phyloP scores from a whole-genome alignment of 1,140 invertebrate species.

The Ptiloglossa arizonensis region DNA sequence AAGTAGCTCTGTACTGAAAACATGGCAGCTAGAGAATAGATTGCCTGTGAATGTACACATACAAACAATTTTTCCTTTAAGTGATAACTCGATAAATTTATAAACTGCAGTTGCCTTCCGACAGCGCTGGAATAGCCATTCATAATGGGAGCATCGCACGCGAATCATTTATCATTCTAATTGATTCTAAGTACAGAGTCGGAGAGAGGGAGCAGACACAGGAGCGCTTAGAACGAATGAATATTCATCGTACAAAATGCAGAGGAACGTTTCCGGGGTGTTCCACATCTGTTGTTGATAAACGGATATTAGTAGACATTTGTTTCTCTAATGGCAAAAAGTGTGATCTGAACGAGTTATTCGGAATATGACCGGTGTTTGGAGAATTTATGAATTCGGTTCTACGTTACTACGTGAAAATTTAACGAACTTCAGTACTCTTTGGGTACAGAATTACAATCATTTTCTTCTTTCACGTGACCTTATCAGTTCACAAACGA shows the following conservation, averaged over 20 bases:
- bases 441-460: too few relatives aligned
- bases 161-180: slow-evolving; percentile 75
- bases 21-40: neutral
- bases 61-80: slow-evolving; percentile 46
- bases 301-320: slow-evolving; percentile 61
- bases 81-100: slow-evolving; percentile 69
- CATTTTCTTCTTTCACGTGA: too few relatives aligned
- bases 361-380: slow-evolving; percentile 29
- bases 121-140: slow-evolving; percentile 54
- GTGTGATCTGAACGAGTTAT: slow-evolving; percentile 43
- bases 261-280: slow-evolving; percentile 67
- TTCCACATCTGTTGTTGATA: slow-evolving; percentile 63
- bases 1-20: too few relatives aligned
- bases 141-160: slow-evolving; percentile 70
- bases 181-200: slow-evolving; percentile 71
- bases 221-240: slow-evolving; percentile 64
- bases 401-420: neutral
- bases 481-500: too few relatives aligned
- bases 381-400: slow-evolving; percentile 44
- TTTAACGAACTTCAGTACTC: neutral
- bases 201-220: slow-evolving; percentile 52
- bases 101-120: slow-evolving; percentile 60
- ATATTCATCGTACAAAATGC: slow-evolving; percentile 74
- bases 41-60: slow-evolving; percentile 19
- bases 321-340: slow-evolving; percentile 61